phyloP scores from a whole-genome alignment of 2,888 invertebrate genomes.

The Argyresthia goedartella region DNA sequence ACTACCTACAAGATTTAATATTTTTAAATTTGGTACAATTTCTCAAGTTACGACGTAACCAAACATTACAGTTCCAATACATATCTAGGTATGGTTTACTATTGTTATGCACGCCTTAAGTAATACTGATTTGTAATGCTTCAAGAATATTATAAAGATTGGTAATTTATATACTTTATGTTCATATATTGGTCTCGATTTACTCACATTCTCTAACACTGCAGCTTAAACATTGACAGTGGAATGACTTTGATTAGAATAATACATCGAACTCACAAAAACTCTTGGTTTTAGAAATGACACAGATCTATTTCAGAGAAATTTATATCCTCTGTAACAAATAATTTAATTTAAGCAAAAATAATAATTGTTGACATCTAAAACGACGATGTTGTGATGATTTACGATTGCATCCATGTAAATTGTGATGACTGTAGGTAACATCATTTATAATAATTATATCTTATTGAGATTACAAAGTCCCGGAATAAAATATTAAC shows the following conservation, averaged over 20 bases:
- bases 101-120: too few species aligned
- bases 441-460: slow-evolving; percentile 15
- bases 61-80: too few species aligned
- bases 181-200: not conserved
- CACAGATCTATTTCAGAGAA: not conserved
- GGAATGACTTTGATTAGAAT: not conserved
- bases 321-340: not conserved
- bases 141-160: not conserved
- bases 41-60: too few species aligned
- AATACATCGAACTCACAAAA: not conserved
- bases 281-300: not conserved
- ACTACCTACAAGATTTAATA: too few species aligned
- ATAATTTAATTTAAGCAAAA: too few species aligned
- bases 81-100: too few species aligned
- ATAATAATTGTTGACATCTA: too few species aligned
- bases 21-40: too few species aligned
- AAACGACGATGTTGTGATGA: not conserved
- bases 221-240: not conserved
- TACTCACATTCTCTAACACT: not conserved
- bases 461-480: slow-evolving; percentile 45
- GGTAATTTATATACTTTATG: not conserved
- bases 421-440: slow-evolving; percentile 2
- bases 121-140: too few species aligned
- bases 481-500: slow-evolving; percentile 22
- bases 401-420: slow-evolving; percentile 1